Base-by-base conservation (phyloP, 1,140 invertebrate genomes). In the Drosophila orosa region DNA sequence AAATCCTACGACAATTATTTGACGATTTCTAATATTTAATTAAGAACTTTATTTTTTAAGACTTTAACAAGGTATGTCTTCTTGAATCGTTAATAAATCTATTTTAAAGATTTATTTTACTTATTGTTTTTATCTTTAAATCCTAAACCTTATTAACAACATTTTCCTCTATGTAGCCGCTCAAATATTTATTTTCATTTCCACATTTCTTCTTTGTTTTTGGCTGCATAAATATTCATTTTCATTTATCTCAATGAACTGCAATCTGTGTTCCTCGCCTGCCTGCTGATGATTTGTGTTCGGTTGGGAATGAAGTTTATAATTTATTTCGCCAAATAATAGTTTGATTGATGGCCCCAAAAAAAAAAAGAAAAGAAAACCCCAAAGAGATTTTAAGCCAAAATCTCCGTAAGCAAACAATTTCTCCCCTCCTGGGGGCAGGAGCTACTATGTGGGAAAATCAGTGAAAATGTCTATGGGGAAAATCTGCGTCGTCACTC, bases 241-340 rank as follows among this genome's bases (percentile, higher is more conserved):
- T 48, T 22, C 50, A 71, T 71, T 71, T 71, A 71, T 71, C 65
- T 47, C 50, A 39, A 48, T 69, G 25, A 71, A 22, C 33, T 71
- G 65, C 65, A 37, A 31, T 37, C 29, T 39, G 19, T 65, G 13
- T n/a, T 25, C 33, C 10, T 19, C 33, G 24, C 10, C 10, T 29
- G 19, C 25, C 45, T 37, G 33, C 12, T 15, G 31, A 25, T 63
- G 63, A 62, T 39, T 47, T 48, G 42, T 67, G 42, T 19, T 33
- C 15, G 27, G 8, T 9, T 59, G 6, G 31, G 27, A 19, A 37
- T 67, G 60, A 65, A 68, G 45, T 68, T 68, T 68, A 57, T 71
- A 71, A 71, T 71, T 57, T 57, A 71, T 69, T 57, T 69, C 42
- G n/a, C 22, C 52, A 71, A 68, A 71, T 71, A 71, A 58, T 71